Conservation (phyloP, 2,888 invertebrate genomes). For the Chirona hameri region DNA sequence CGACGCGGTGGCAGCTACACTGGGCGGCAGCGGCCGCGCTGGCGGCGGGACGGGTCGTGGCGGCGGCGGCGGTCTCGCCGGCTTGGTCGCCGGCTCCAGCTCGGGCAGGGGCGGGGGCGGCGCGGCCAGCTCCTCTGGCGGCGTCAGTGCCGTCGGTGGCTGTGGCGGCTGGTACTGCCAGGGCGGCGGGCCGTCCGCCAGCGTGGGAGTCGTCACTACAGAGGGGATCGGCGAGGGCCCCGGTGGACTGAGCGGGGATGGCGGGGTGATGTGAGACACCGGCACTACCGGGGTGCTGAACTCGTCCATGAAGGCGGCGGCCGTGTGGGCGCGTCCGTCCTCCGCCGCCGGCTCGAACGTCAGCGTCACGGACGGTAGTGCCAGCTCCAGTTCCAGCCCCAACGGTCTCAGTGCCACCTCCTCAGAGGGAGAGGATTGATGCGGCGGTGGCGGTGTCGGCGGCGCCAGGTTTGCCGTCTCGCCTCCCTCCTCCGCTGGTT, state of each 20-base stretch:
- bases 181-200: neutral
- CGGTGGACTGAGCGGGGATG: neutral
- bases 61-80: neutral
- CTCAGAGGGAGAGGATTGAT: conserved; percentile 32
- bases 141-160: neutral
- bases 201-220: neutral
- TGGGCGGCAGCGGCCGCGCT: neutral
- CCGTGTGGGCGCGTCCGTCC: neutral
- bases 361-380: neutral
- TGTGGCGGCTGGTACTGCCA: neutral
- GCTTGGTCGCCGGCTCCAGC: neutral
- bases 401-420: conserved; percentile 25
- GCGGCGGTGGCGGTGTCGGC: neutral
- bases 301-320: conserved; percentile 25
- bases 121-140: neutral
- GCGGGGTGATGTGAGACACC: neutral
- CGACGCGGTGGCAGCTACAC: neutral
- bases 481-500: neutral
- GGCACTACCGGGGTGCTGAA: neutral
- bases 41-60: neutral
- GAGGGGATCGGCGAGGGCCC: conserved; percentile 1
- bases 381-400: conserved; percentile 1
- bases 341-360: neutral
- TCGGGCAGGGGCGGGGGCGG: neutral
- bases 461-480: conserved; percentile 27